phyloP scores from a whole-genome alignment of 1,140 invertebrate genomes.

The Harpegnathos saltator region DNA sequence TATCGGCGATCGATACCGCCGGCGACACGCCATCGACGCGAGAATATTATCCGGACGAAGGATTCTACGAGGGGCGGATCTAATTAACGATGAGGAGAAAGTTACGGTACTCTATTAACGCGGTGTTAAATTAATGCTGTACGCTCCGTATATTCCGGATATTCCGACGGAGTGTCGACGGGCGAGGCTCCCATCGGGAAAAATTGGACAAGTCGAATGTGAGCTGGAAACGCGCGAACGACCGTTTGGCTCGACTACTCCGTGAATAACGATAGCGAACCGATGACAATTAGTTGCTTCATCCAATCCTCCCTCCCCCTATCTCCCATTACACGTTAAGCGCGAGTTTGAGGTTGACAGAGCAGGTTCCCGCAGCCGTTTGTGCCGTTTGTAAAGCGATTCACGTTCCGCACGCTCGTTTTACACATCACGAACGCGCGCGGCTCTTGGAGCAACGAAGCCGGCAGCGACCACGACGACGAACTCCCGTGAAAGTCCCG shows the following conservation, averaged over 20 bases:
- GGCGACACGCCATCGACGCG: too few species aligned
- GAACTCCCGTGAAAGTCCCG: conserved; percentile 42
- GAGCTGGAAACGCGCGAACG: too few species aligned
- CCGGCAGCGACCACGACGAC: conserved; percentile 34
- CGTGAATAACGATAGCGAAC: background rate
- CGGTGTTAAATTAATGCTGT: too few species aligned
- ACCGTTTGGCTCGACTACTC: too few species aligned
- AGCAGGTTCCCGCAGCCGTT: conserved; percentile 4
- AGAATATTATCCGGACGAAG: too few species aligned
- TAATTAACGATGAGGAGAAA: too few species aligned
- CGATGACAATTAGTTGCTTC: background rate
- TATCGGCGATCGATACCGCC: background rate
- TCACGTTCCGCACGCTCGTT: conserved; percentile 43
- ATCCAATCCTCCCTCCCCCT: too few species aligned
- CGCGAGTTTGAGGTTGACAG: background rate
- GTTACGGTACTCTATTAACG: too few species aligned
- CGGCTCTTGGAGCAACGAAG: conserved; percentile 36
- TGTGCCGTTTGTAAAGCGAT: conserved; percentile 30
- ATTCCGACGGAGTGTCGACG: too few species aligned
- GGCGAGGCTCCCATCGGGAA: too few species aligned
- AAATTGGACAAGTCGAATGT: background rate
- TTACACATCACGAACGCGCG: conserved; percentile 38
- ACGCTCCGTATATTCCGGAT: too few species aligned
- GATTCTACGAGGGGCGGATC: too few species aligned
- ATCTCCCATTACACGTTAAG: conserved; percentile 21